A percentile compares a stretch with the other conserved stretches of the same genome.
Evolutionary conservation across 2,797 vertebrate species (phyloP).

Genomic region (Glyptemys insculpta): DNA sequence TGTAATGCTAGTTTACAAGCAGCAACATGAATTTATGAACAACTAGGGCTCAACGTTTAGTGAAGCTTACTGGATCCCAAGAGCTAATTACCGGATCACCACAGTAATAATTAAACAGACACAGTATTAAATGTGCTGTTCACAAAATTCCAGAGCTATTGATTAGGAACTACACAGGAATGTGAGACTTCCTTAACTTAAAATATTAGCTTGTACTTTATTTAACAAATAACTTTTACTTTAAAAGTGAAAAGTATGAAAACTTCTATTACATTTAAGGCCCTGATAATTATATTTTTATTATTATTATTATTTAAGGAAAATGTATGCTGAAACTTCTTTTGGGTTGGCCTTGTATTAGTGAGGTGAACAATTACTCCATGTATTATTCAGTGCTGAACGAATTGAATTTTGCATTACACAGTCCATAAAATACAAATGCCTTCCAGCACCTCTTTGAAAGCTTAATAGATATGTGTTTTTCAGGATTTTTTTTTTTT

Average conservation of each 20-base stretch:
- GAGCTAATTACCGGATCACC: not conserved
- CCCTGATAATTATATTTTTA: not conserved
- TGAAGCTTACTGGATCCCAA: not conserved
- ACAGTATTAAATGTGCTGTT: not conserved
- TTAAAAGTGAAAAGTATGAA: not conserved
- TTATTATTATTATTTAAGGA: not conserved
- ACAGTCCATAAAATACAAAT: slow-evolving; percentile 16
- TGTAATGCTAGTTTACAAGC: not conserved
- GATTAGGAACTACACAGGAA: not conserved
- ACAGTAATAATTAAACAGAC: slow-evolving; percentile 4
- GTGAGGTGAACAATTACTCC: not conserved
- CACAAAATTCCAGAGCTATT: not conserved
- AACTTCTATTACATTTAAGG: not conserved
- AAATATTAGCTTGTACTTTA: not conserved
- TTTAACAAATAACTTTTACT: not conserved
- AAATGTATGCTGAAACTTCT: not conserved
- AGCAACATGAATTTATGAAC: not conserved
- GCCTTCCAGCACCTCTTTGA: not conserved
- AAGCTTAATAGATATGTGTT: not conserved
- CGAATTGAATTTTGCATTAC: slow-evolving; percentile 29
- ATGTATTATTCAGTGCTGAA: slow-evolving; percentile 24
- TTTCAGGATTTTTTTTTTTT: not conserved
- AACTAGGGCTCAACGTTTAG: not conserved
- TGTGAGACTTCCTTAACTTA: not conserved
- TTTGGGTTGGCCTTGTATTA: slow-evolving; percentile 6